Conservation (phyloP, 2,113 vertebrate genomes). For the Micronisus gabar region DNA sequence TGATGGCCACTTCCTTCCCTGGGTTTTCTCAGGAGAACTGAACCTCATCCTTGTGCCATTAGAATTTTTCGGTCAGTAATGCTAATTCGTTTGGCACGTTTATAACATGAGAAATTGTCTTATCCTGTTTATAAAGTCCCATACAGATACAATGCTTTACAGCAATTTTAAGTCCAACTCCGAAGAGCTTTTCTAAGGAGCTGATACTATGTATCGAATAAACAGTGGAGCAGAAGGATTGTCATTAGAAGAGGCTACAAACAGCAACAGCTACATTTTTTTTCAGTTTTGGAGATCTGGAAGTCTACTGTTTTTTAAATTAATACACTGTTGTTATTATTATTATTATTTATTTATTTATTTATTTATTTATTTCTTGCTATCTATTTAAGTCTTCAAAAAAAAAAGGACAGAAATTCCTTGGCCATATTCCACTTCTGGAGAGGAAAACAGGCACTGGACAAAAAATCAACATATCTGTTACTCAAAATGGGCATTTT, state of each 20-base stretch:
- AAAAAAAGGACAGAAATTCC: neutral
- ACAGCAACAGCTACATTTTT: neutral
- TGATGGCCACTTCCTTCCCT: conserved; percentile 13
- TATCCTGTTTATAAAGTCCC: conserved; percentile 1
- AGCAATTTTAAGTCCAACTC: neutral
- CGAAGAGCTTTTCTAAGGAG: neutral
- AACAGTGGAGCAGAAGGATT: neutral
- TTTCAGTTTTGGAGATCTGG: neutral
- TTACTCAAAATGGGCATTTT: neutral
- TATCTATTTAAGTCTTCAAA: neutral
- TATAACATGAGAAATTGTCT: conserved; percentile 1
- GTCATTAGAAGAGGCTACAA: neutral
- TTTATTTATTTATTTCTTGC: neutral
- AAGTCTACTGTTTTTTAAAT: neutral
- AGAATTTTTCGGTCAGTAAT: conserved; percentile 12
- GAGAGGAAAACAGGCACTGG: neutral
- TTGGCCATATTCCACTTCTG: neutral
- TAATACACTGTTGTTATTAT: neutral
- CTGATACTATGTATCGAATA: neutral
- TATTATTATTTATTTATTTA: neutral
- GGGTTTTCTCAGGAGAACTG: neutral
- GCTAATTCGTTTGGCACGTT: neutral
- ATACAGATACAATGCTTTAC: neutral
- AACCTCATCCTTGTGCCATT: neutral
- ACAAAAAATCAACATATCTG: neutral